A percentile compares a stretch with the other conserved stretches of the same genome.
These are phyloP conservation scores for Metellina segmentata DNA, from an alignment of 2,888 invertebrate species.

Conservation along the genomic window DNA sequence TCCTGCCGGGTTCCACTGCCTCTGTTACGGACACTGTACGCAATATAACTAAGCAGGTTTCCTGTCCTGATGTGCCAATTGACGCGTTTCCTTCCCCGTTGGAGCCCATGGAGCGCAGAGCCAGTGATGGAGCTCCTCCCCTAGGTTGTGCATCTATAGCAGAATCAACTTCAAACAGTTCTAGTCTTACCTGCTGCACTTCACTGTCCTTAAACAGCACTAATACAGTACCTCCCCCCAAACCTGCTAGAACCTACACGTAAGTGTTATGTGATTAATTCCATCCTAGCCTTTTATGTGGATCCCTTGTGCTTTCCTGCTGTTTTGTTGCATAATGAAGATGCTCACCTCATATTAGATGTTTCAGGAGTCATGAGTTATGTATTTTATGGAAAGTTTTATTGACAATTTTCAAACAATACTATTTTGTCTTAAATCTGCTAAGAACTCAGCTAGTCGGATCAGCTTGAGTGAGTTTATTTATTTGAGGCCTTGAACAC, in stretches of 20 bases:
- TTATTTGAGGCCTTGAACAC: no score
- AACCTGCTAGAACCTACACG: constrained; percentile 72
- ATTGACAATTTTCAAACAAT: no score
- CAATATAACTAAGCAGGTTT: constrained; percentile 77
- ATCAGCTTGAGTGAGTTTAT: no score
- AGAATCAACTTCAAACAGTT: constrained; percentile 47
- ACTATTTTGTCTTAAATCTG: no score
- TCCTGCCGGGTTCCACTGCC: constrained; percentile 84
- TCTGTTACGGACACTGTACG: constrained; percentile 33
- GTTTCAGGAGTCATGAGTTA: no score
- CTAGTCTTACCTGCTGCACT: constrained; percentile 69
- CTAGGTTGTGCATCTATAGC: constrained; percentile 23
- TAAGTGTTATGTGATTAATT: constrained; percentile 54
- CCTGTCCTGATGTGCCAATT: constrained; percentile 77
- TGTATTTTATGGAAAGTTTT: no score
- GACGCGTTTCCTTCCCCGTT: neutral
- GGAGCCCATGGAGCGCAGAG: constrained; percentile 44
- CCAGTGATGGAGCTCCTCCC: constrained; percentile 66
- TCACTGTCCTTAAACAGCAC: constrained; percentile 35
- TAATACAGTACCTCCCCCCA: constrained; percentile 65
- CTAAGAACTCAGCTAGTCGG: no score
- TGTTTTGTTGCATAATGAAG: neutral
- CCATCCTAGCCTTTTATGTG: neutral
- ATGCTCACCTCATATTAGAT: no score
- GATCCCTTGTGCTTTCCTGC: neutral